Percentiles rank a stretch among this genome's conserved stretches.
phyloP scores from a whole-genome alignment of 1,140 invertebrate genomes.

The Aphis craccivora region DNA sequence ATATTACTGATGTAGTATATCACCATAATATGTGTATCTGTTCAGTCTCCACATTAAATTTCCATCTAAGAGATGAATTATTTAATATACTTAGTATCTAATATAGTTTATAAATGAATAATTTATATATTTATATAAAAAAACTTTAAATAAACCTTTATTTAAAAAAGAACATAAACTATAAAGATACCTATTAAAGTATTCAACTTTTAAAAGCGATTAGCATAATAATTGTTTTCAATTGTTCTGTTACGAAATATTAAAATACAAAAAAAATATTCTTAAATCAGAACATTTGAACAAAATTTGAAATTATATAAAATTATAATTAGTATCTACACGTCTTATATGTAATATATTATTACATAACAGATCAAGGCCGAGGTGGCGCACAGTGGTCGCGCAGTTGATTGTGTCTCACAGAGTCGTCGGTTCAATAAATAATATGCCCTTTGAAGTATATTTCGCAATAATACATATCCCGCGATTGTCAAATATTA shows the following conservation, averaged over 20 bases:
- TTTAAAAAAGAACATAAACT: not conserved
- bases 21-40: not conserved
- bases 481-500: not conserved
- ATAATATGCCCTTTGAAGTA: not conserved
- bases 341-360: no score
- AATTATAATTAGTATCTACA: no score
- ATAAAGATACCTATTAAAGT: not conserved
- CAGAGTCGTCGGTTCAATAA: no score
- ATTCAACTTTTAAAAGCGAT: not conserved
- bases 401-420: no score
- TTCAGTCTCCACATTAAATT: not conserved
- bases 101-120: constrained; percentile 8
- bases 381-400: no score
- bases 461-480: not conserved
- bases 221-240: not conserved
- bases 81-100: not conserved
- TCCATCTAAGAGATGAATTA: not conserved
- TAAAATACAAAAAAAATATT: not conserved
- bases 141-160: not conserved
- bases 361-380: no score
- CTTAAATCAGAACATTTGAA: not conserved
- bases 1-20: not conserved
- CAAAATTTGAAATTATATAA: not conserved
- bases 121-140: not conserved
- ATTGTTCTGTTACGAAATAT: not conserved